phyloP scores from a whole-genome alignment of 2,888 invertebrate species.

The Tachystola acroxantha region DNA sequence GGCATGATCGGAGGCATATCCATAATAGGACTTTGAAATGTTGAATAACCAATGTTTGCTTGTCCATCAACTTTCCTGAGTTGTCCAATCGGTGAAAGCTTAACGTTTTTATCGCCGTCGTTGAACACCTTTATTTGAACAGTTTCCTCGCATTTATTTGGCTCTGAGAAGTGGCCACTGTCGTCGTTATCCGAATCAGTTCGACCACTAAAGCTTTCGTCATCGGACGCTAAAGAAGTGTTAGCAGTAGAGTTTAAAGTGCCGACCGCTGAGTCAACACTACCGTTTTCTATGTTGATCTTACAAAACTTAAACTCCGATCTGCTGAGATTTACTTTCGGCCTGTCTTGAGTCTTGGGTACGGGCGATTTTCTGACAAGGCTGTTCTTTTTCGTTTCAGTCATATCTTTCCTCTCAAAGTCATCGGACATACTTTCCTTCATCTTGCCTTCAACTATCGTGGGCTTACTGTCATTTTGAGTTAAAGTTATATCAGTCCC shows the following conservation, averaged over 20 bases:
- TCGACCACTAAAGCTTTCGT: conserved; percentile 69
- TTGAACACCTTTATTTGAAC: conserved; percentile 72
- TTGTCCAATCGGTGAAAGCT: conserved; percentile 63
- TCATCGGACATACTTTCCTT: conserved; percentile 71
- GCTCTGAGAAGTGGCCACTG: conserved; percentile 71
- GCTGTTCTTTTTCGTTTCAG: conserved; percentile 67
- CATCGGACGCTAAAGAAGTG: conserved; percentile 70
- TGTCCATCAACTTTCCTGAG: conserved; percentile 67
- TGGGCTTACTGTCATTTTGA: conserved; percentile 57
- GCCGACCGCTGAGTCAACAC: conserved; percentile 75
- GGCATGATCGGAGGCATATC: conserved; percentile 69
- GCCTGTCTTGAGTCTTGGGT: conserved; percentile 82
- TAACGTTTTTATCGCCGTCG: conserved; percentile 63
- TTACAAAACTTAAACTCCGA: conserved; percentile 75
- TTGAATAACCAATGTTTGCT: conserved; percentile 61
- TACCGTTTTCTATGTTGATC: conserved; percentile 69
- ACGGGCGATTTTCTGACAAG: conserved; percentile 80
- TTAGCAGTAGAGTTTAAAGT: conserved; percentile 77
- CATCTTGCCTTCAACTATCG: conserved; percentile 64
- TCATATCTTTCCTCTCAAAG: conserved; percentile 57
- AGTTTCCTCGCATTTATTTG: conserved; percentile 68
- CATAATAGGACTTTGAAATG: conserved; percentile 69
- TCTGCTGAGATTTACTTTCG: conserved; percentile 79
- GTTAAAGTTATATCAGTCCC: conserved; percentile 51
- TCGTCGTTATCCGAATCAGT: conserved; percentile 80